Evolutionary conservation across 2,797 vertebrate genomes (phyloP).

Genomic region (Chrysocyon brachyurus): DNA sequence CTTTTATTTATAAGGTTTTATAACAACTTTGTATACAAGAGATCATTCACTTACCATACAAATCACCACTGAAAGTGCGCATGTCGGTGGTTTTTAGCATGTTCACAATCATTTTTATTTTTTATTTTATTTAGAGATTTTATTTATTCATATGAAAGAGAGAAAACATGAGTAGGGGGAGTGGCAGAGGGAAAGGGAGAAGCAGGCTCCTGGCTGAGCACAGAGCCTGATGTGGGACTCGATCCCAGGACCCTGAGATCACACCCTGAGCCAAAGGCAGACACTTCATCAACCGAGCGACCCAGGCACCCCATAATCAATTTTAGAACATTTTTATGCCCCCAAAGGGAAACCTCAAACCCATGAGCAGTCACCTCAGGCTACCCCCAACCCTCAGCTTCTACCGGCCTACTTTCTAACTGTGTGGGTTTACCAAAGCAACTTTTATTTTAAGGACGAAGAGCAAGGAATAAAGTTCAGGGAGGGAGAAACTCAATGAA

Average conservation of each 20-base stretch:
- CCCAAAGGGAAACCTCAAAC: background rate
- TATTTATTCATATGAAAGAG: background rate
- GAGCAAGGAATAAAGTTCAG: background rate
- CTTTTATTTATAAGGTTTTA: background rate
- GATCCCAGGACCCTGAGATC: background rate
- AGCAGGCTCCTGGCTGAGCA: background rate
- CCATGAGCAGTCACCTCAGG: background rate
- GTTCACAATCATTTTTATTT: background rate
- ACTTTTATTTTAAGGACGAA: background rate
- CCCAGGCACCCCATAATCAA: background rate
- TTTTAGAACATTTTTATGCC: background rate
- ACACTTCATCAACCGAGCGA: no score
- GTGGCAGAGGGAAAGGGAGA: background rate
- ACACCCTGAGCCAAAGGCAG: background rate
- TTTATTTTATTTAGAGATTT: background rate
- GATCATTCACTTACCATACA: background rate
- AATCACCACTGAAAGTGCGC: background rate
- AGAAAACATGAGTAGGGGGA: background rate
- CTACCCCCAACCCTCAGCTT: background rate
- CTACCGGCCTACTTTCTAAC: background rate
- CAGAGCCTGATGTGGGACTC: background rate
- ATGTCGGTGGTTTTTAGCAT: background rate
- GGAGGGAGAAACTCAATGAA: slow-evolving; percentile 5
- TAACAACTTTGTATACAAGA: background rate
- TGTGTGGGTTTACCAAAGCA: background rate